A percentile compares a stretch with the other conserved stretches of the same genome.
phyloP scores from a whole-genome alignment of 2,797 vertebrate species.

The Chaenodraco wilsoni region DNA sequence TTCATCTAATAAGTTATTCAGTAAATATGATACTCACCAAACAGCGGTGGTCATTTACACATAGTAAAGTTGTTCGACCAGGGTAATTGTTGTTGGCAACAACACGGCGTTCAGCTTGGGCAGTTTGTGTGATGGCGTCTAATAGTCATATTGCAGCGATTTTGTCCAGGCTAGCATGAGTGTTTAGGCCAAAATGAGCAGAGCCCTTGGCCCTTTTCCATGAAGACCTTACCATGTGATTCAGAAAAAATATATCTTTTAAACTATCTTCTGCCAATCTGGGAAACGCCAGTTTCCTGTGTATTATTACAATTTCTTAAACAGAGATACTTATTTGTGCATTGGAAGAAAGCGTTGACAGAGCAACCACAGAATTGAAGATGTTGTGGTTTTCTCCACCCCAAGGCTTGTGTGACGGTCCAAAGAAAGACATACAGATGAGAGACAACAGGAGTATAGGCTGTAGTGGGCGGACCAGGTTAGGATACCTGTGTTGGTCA shows the following conservation, averaged over 20 bases:
- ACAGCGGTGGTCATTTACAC: conserved; percentile 78
- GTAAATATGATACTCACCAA: conserved; percentile 75
- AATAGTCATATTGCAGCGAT: conserved; percentile 58
- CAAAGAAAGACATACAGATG: not conserved
- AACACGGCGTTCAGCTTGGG: conserved; percentile 52
- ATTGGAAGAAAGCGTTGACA: conserved; percentile 13
- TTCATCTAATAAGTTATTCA: conserved; percentile 75
- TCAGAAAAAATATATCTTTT: conserved; percentile 48
- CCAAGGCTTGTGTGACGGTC: conserved; percentile 30
- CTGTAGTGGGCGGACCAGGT: not conserved
- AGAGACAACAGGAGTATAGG: not conserved
- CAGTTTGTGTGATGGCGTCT: conserved; percentile 62
- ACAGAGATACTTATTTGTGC: conserved; percentile 24
- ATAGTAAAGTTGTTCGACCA: conserved; percentile 72
- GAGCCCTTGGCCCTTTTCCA: conserved; percentile 58
- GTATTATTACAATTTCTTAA: conserved; percentile 35
- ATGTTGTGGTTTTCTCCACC: conserved; percentile 44
- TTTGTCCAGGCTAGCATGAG: conserved; percentile 47
- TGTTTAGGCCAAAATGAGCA: conserved; percentile 38
- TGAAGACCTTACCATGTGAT: conserved; percentile 42
- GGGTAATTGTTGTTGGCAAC: conserved; percentile 77
- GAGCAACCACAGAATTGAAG: conserved; percentile 23
- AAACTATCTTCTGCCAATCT: conserved; percentile 42
- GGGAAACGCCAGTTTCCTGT: conserved; percentile 34
- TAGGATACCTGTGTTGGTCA: conserved; percentile 21